Conservation (phyloP, 2,888 invertebrate genomes). For the Stenoptilia bipunctidactyla region DNA sequence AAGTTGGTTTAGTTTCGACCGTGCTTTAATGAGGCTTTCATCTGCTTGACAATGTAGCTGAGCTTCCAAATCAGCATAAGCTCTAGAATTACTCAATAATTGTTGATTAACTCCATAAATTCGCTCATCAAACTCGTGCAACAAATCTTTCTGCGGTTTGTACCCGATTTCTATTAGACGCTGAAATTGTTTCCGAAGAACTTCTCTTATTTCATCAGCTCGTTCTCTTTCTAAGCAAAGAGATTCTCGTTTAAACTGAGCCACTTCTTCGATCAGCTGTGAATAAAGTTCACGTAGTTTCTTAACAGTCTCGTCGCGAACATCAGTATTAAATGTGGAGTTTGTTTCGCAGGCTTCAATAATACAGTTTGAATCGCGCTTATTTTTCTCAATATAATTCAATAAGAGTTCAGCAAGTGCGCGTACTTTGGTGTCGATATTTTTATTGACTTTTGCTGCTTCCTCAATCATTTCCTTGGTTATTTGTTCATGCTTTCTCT, state of each 20-base stretch:
- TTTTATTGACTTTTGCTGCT: slow-evolving; percentile 27
- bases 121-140: slow-evolving; percentile 45
- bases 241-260: slow-evolving; percentile 23
- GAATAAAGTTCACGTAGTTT: slow-evolving; percentile 23
- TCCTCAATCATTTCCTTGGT: slow-evolving; percentile 23
- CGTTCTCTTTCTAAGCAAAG: slow-evolving; percentile 34
- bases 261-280: slow-evolving; percentile 26
- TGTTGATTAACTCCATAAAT: slow-evolving; percentile 53
- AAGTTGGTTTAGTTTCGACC: slow-evolving; percentile 38
- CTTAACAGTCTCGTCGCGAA: slow-evolving; percentile 25
- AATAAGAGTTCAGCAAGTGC: slow-evolving; percentile 31
- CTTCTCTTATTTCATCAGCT: slow-evolving; percentile 30
- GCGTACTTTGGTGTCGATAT: slow-evolving; percentile 33
- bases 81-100: slow-evolving; percentile 41
- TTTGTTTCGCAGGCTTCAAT: slow-evolving; percentile 19
- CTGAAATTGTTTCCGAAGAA: slow-evolving; percentile 41
- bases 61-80: slow-evolving; percentile 39
- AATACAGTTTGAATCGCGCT: slow-evolving; percentile 31
- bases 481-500: slow-evolving; percentile 27
- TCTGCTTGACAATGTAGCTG: slow-evolving; percentile 34
- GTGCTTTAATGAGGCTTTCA: slow-evolving; percentile 25
- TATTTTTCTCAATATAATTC: slow-evolving; percentile 30
- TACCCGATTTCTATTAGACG: slow-evolving; percentile 33
- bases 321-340: slow-evolving; percentile 15
- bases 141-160: slow-evolving; percentile 33